These are phyloP conservation scores for Drosophila nr. perissopoda DNA, from an alignment of 2,888 invertebrate species.

Conservation along the genomic window DNA sequence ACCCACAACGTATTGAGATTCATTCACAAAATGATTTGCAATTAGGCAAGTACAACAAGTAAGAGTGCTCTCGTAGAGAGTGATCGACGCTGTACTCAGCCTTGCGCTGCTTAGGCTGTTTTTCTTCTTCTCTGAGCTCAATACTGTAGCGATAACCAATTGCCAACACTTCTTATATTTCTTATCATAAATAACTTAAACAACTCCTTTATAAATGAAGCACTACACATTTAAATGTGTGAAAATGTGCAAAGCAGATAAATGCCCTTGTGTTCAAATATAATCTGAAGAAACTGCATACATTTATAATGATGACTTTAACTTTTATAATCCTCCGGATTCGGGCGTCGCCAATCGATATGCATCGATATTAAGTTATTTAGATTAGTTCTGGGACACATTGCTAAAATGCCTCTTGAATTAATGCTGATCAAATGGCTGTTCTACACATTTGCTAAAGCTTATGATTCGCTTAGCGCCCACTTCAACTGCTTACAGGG, in stretches of 20 bases:
- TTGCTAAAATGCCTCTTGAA: not conserved
- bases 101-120: not conserved
- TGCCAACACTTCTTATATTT: not conserved
- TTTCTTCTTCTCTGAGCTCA: not conserved
- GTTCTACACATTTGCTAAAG: not conserved
- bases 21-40: conserved; percentile 64
- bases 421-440: not conserved
- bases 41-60: conserved; percentile 31
- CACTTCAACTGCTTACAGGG: not conserved
- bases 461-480: not conserved
- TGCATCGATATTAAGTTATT: not conserved
- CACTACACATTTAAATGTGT: not conserved
- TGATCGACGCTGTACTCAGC: not conserved
- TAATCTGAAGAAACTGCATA: not conserved
- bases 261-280: not conserved
- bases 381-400: not conserved
- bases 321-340: not conserved
- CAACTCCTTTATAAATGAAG: not conserved
- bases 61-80: too few relatives aligned
- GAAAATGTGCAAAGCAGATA: too few relatives aligned
- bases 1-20: conserved; percentile 12
- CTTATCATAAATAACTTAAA: not conserved
- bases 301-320: not conserved
- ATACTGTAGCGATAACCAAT: not conserved
- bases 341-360: not conserved